phyloP scores from a whole-genome alignment of 2,888 invertebrate species.

The Ochlodes sylvanus region DNA sequence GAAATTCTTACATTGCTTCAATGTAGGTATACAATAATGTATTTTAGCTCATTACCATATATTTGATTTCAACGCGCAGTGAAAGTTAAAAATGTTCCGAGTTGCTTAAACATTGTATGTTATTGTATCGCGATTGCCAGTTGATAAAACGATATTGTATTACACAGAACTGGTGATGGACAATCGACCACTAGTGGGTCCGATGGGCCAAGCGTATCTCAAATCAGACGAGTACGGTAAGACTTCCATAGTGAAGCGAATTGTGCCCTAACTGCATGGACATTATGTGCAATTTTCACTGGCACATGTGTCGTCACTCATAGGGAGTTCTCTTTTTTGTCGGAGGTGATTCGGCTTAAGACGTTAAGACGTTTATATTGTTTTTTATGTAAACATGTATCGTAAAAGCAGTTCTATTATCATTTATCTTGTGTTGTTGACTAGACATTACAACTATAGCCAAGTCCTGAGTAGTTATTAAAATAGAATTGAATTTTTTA shows the following conservation, averaged over 20 bases:
- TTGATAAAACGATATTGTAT: constrained; percentile 56
- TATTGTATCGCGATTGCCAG: neutral
- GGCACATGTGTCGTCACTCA: constrained; percentile 48
- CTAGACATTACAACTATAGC: no score
- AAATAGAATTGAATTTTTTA: no score
- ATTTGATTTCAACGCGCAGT: neutral
- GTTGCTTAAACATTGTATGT: neutral
- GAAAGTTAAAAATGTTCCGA: neutral
- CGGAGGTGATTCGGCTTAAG: constrained; percentile 15
- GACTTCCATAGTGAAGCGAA: constrained; percentile 60
- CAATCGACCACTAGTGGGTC: constrained; percentile 91
- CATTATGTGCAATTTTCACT: constrained; percentile 64
- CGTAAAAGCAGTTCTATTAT: no score
- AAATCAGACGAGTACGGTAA: constrained; percentile 94
- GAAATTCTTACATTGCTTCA: no score
- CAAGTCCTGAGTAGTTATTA: no score
- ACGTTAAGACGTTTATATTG: neutral
- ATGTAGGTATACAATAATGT: no score
- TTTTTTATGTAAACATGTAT: neutral
- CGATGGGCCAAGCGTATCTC: constrained; percentile 92
- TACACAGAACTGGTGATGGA: constrained; percentile 88
- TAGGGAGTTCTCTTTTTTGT: constrained; percentile 26
- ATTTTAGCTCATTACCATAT: neutral
- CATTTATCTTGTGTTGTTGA: no score
- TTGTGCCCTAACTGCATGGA: constrained; percentile 78